Evolutionary conservation across 2,113 vertebrate species (phyloP).

Genomic region (Centrocercus urophasianus): DNA sequence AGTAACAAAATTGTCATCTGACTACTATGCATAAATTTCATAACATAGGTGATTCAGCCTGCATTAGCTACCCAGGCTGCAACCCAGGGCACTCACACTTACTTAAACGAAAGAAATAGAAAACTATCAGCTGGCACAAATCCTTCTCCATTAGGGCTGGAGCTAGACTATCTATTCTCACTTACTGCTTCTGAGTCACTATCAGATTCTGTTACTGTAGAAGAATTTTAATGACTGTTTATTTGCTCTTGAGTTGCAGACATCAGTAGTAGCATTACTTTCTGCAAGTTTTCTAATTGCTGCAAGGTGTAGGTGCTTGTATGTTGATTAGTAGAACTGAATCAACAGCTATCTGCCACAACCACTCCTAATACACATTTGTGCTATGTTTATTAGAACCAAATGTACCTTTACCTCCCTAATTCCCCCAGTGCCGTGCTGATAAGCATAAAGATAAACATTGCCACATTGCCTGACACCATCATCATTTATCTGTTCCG

Average conservation of each 20-base stretch:
- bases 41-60: neutral
- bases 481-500: neutral
- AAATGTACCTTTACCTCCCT: neutral
- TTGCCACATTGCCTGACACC: neutral
- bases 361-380: neutral
- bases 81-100: neutral
- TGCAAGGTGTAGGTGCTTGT: neutral
- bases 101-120: constrained; percentile 28
- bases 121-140: constrained; percentile 40
- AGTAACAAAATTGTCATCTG: constrained; percentile 17
- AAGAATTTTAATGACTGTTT: constrained; percentile 52
- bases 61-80: neutral
- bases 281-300: constrained; percentile 30
- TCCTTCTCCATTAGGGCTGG: constrained; percentile 22
- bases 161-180: constrained; percentile 11
- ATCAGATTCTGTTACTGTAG: constrained; percentile 7
- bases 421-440: neutral
- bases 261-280: neutral
- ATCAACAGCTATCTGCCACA: neutral
- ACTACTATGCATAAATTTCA: constrained; percentile 1
- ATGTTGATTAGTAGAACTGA: neutral
- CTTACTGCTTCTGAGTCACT: constrained; percentile 23
- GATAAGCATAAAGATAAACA: neutral
- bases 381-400: neutral
- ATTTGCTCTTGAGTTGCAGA: constrained; percentile 13